phyloP scores from a whole-genome alignment of 1,140 invertebrate genomes.

The Euborellia annulipes region DNA sequence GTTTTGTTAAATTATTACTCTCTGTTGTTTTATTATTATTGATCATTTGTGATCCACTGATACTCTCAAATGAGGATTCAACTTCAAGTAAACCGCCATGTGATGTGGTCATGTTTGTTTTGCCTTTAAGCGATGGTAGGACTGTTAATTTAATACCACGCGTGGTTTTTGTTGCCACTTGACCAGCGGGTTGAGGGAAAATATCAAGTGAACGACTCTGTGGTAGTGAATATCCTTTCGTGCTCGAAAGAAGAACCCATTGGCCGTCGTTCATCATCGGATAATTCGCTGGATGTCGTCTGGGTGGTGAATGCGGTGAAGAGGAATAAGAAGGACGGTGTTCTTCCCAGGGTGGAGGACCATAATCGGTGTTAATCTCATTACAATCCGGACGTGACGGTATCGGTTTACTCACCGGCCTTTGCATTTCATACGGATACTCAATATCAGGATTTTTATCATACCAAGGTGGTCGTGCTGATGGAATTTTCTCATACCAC shows the following conservation, averaged over 20 bases:
- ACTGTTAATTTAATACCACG: slow-evolving; percentile 44
- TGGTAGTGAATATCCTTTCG: slow-evolving; percentile 46
- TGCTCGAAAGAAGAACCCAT: slow-evolving; percentile 59
- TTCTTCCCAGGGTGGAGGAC: too few species aligned
- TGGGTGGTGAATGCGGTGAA: background rate
- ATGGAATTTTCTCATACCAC: too few species aligned
- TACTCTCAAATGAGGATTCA: too few species aligned
- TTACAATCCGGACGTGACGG: too few species aligned
- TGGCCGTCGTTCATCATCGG: slow-evolving; percentile 49
- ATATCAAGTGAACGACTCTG: slow-evolving; percentile 20
- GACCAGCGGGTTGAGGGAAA: slow-evolving; percentile 9
- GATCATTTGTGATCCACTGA: too few species aligned
- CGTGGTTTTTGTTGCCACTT: background rate
- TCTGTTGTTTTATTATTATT: too few species aligned
- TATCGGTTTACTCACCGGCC: too few species aligned
- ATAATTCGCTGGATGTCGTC: slow-evolving; percentile 31
- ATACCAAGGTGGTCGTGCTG: too few species aligned
- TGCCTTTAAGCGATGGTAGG: slow-evolving; percentile 43
- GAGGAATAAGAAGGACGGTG: too few species aligned
- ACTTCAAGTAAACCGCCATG: slow-evolving; percentile 52
- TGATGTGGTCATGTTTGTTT: slow-evolving; percentile 48
- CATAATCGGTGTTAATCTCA: too few species aligned
- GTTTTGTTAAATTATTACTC: background rate
- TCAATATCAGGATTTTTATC: too few species aligned
- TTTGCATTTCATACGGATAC: too few species aligned